A percentile compares a stretch with the other conserved stretches of the same genome.
These are phyloP conservation scores for Aculops lycopersici DNA, from an alignment of 1,140 invertebrate genomes.

Conservation along the genomic window DNA sequence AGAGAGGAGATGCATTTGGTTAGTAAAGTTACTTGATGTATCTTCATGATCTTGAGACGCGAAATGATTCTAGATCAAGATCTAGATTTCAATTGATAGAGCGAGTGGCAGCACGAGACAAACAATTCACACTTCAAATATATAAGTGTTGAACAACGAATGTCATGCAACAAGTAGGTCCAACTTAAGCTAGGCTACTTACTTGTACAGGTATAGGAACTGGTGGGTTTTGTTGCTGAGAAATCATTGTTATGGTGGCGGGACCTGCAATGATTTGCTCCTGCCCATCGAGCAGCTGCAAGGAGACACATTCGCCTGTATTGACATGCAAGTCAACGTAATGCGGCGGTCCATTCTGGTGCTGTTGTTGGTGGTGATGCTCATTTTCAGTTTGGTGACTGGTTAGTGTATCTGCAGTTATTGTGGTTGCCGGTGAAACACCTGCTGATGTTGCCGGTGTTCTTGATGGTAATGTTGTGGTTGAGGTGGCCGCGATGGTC, in stretches of 20 bases:
- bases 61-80: neutral
- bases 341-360: constrained; percentile 17
- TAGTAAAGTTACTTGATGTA: neutral
- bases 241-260: constrained; percentile 49
- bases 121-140: neutral
- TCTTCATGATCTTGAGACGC: neutral
- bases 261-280: constrained; percentile 19
- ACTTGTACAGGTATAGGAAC: constrained; percentile 45
- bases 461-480: too few species aligned
- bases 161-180: neutral
- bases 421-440: too few species aligned
- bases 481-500: too few species aligned
- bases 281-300: constrained; percentile 7
- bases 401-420: too few species aligned
- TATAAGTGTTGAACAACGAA: neutral
- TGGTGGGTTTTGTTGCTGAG: constrained; percentile 29
- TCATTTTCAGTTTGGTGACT: too few species aligned
- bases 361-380: too few species aligned
- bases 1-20: neutral
- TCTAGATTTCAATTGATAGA: neutral
- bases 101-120: neutral
- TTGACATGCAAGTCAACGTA: constrained; percentile 33
- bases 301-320: constrained; percentile 10
- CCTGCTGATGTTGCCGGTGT: too few species aligned
- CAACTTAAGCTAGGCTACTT: neutral